phyloP scores from a whole-genome alignment of 2,888 invertebrate genomes.

The Agrochola lota region DNA sequence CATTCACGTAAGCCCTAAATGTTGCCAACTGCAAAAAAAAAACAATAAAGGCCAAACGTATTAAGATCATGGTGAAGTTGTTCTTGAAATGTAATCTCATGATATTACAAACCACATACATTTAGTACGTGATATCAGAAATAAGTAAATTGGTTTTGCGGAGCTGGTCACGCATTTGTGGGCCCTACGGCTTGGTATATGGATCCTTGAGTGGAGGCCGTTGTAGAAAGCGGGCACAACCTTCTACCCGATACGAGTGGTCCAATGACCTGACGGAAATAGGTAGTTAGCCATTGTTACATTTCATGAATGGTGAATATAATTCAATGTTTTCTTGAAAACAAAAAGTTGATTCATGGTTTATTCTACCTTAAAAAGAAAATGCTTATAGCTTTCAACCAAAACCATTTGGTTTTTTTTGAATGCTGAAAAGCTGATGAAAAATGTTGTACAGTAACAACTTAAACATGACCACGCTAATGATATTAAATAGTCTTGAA shows the following conservation, averaged over 20 bases:
- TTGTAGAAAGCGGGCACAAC: conserved; percentile 53
- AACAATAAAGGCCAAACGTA: conserved; percentile 27
- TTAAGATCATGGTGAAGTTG: conserved; percentile 58
- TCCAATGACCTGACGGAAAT: conserved; percentile 49
- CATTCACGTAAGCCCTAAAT: conserved; percentile 17
- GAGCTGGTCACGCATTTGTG: conserved; percentile 56
- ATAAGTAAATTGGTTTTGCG: conserved; percentile 35
- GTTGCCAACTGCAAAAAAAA: conserved; percentile 33
- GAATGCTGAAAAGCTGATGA: not conserved
- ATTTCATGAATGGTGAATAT: conserved; percentile 28
- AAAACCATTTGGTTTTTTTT: not conserved
- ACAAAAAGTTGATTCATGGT: not conserved
- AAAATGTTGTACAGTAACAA: not conserved
- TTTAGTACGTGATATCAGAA: conserved; percentile 53
- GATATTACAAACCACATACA: conserved; percentile 56
- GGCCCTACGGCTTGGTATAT: conserved; percentile 46
- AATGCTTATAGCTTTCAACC: not conserved
- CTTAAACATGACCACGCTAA: not conserved
- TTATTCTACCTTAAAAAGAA: not conserved
- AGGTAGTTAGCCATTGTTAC: conserved; percentile 23
- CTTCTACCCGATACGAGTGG: conserved; percentile 42
- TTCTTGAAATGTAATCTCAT: conserved; percentile 47
- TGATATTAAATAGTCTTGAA: not conserved
- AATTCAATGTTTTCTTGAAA: not conserved
- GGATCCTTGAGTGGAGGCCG: conserved; percentile 60